Conservation (phyloP, 2,113 vertebrate genomes). For the Lipotes vexillifer region DNA sequence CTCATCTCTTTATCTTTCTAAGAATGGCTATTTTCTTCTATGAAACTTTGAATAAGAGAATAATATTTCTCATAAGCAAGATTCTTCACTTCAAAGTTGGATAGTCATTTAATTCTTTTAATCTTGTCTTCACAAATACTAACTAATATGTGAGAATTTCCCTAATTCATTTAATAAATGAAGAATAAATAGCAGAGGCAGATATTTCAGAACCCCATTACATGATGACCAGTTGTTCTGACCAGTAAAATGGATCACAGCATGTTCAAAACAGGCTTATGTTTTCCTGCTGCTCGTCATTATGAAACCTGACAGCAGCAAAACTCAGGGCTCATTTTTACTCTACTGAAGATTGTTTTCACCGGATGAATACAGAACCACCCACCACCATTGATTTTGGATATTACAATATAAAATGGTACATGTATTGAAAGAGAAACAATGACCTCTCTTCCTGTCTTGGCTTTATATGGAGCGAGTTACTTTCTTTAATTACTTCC, state of each 20-base stretch:
- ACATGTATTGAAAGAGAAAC: background rate
- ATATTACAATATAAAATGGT: background rate
- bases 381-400: background rate
- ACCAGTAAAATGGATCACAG: background rate
- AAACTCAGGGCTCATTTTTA: background rate
- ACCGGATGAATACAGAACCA: background rate
- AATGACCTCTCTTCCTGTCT: background rate
- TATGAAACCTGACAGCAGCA: background rate
- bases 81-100: background rate
- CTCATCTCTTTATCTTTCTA: background rate
- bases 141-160: background rate
- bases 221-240: background rate
- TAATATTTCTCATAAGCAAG: background rate
- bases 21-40: background rate
- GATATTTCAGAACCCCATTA: background rate
- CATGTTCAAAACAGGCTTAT: background rate
- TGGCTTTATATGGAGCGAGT: background rate
- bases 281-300: background rate
- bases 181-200: background rate
- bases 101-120: background rate
- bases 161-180: background rate
- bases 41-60: background rate
- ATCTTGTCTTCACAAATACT: background rate
- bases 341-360: background rate
- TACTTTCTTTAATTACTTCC: conserved; percentile 30